These are phyloP conservation scores for Scolanthus callimorphus DNA, from an alignment of 92 coral and sea anemone genomes.

Conservation along the genomic window DNA sequence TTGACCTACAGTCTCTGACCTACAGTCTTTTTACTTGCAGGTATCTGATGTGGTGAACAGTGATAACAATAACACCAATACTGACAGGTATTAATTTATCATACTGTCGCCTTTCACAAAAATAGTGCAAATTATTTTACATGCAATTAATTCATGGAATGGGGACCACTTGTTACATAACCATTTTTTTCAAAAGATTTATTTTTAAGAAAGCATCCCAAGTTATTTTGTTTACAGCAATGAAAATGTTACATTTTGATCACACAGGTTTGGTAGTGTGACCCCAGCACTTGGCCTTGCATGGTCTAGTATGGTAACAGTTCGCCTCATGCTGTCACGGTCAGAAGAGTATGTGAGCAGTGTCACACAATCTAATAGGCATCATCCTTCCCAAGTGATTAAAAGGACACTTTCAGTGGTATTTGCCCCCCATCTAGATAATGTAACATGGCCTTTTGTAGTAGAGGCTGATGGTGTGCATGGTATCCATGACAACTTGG, in stretches of 20 bases:
- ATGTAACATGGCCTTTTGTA: slow-evolving; percentile 47
- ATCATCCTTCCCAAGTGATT: slow-evolving; percentile 18
- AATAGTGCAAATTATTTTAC: no score
- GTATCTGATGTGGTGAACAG: slow-evolving; percentile 66
- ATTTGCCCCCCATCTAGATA: slow-evolving; percentile 89
- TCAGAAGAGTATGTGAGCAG: slow-evolving; percentile 45
- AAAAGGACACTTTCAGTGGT: slow-evolving; percentile 62
- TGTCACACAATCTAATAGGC: slow-evolving; percentile 8
- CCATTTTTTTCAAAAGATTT: not conserved
- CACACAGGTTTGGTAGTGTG: slow-evolving; percentile 30
- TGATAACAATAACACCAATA: slow-evolving; percentile 16
- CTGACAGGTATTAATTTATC: slow-evolving; percentile 4
- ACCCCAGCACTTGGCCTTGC: slow-evolving; percentile 92
- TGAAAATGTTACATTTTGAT: no score
- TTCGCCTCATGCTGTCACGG: slow-evolving; percentile 77
- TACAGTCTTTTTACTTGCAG: slow-evolving; percentile 27
- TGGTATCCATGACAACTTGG: slow-evolving; percentile 48
- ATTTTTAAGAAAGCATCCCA: no score
- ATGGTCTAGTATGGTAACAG: slow-evolving; percentile 85
- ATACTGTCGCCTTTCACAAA: no score
- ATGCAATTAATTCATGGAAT: no score
- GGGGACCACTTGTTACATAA: not conserved
- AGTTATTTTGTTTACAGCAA: no score
- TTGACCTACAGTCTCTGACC: no score
- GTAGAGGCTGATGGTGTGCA: slow-evolving; percentile 74